Evolutionary conservation across 2,113 vertebrate species (phyloP), one percentile per base, ranked within the genome.

Genomic region (Cisticola juncidis): DNA sequence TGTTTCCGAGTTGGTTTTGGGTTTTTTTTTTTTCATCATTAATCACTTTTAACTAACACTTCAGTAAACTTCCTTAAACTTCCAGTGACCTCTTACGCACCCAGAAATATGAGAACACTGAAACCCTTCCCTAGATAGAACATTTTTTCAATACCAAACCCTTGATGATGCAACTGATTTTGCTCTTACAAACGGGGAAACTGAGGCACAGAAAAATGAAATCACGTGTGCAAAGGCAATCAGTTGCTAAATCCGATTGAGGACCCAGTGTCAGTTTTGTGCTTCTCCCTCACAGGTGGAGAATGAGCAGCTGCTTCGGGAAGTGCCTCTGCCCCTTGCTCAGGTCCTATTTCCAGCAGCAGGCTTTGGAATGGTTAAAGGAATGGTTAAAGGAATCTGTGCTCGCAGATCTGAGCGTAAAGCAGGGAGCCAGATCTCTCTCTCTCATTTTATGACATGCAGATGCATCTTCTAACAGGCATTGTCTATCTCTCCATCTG

Each of bases 381-480:
- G 18, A 45, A 57, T 26, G 77, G 88, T 70, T 93, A 76, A 88
- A 94, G 56, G 74, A 81, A 62, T 68, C 51, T 14, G 17, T 51
- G 28, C 45, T 90, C 0, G 0, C 36, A 68, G 47, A 44, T 35
- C 62, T 56, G 40, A 31, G 24, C 60, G 85, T 50, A 60, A 80
- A 94, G 44, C 85, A 83, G 16, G 38, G 47, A 91, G 88, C 80
- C 93, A 95, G 79, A 60, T 51, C 83, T n/a, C 76, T 48, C 62
- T 10, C 81, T 38, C 79, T 88, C 64, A 3, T 68, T 96, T 92
- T 88, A 66, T 40, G 90, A 94, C 96, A 86, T 65, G 94, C 92
- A 81, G 81, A 83, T 84, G 57, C 93, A 74, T 95, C 95, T 93
- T 88, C 94, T 72, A 94, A 92, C 95, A 96, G 83, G 94, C 85